These are phyloP conservation scores for Micromesistius poutassou DNA, from an alignment of 2,797 vertebrate genomes.

Conservation along the genomic window DNA sequence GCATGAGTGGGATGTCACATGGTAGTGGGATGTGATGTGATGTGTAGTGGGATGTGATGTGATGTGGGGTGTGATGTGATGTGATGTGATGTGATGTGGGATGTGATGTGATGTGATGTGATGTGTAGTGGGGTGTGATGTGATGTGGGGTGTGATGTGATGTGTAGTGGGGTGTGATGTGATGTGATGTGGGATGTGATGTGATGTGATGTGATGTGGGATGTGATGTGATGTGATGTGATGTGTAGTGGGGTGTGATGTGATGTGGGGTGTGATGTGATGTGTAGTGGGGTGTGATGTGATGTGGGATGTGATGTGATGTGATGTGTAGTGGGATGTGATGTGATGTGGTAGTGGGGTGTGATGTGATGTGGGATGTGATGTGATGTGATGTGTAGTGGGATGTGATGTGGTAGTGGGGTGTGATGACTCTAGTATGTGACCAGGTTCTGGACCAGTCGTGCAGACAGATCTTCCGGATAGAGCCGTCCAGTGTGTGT, in stretches of 20 bases:
- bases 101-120: background rate
- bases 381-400: background rate
- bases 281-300: background rate
- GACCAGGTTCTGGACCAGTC: slow-evolving; percentile 83
- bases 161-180: background rate
- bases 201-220: background rate
- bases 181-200: background rate
- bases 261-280: no score
- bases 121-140: no score
- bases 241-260: background rate
- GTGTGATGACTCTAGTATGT: background rate
- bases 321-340: background rate
- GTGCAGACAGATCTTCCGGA: slow-evolving; percentile 81
- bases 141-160: background rate
- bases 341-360: background rate
- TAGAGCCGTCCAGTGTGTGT: slow-evolving; percentile 88
- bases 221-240: background rate
- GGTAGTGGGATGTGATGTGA: no score
- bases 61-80: no score
- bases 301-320: background rate
- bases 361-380: background rate
- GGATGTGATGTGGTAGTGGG: no score
- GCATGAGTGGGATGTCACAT: background rate
- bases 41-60: no score
- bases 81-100: background rate